Percentiles rank a stretch among this genome's conserved stretches.
Evolutionary conservation across 2,797 vertebrate species (phyloP).

Genomic region (Paguma larvata): DNA sequence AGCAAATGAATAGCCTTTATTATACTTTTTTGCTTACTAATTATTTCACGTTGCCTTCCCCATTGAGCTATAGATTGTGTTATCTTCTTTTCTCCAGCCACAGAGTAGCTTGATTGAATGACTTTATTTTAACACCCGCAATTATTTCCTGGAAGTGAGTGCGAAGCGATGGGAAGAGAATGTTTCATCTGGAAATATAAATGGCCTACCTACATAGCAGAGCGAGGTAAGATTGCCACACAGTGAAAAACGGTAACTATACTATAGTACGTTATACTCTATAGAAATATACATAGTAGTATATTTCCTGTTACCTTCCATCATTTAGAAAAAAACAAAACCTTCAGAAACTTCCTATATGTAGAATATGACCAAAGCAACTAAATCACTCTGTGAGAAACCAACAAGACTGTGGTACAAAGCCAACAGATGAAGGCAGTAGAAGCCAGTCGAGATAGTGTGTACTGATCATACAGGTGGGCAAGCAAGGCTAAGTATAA

Average conservation of each 20-base stretch:
- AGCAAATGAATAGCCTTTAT: neutral
- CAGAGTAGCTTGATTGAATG: neutral
- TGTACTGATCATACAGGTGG: accelerated
- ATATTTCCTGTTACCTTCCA: neutral
- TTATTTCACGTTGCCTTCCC: neutral
- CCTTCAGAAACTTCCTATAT: neutral
- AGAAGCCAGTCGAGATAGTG: neutral
- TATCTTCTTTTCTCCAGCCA: neutral
- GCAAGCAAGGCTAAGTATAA: neutral
- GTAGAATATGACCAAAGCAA: neutral
- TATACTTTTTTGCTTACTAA: neutral
- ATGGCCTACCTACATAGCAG: neutral
- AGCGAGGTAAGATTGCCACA: neutral
- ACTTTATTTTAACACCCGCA: neutral
- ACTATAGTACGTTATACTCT: neutral
- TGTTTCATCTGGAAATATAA: neutral
- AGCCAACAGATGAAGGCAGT: neutral
- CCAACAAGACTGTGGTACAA: neutral
- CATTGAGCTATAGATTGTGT: neutral
- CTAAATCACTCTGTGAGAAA: neutral
- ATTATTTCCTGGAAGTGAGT: neutral
- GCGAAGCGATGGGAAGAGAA: neutral
- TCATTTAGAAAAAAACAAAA: neutral
- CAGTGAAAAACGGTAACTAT: neutral
- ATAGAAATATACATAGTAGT: neutral